Conservation (phyloP, 1,140 invertebrate genomes). For the Nephila pilipes region DNA sequence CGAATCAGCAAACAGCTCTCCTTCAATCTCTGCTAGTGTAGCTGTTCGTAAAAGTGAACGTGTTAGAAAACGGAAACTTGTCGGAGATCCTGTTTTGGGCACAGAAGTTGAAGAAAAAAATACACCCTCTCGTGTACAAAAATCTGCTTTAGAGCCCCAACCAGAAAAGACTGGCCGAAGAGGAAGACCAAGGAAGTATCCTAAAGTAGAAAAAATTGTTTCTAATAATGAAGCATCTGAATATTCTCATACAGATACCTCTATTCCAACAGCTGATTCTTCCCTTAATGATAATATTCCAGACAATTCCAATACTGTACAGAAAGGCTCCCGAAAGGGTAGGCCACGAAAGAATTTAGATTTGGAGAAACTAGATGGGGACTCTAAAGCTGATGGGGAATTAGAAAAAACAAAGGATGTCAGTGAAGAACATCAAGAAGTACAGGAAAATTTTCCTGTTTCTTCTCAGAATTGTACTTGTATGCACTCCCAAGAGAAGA, state of each 20-base stretch:
- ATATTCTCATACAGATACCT: background rate
- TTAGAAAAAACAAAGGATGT: background rate
- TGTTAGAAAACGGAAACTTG: background rate
- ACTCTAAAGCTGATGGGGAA: background rate
- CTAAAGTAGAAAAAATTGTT: background rate
- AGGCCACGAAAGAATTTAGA: background rate
- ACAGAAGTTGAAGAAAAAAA: background rate
- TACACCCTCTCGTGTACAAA: no score
- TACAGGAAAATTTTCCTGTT: background rate
- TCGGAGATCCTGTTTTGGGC: background rate
- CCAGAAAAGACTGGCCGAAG: background rate
- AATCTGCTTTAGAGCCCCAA: background rate
- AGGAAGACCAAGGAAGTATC: conserved; percentile 35
- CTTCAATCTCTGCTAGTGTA: background rate
- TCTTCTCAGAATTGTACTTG: background rate
- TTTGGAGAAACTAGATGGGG: background rate
- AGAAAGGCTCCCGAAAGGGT: background rate
- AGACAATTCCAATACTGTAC: background rate
- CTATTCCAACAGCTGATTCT: background rate
- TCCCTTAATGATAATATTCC: no score
- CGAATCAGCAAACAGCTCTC: background rate
- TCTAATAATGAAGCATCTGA: background rate
- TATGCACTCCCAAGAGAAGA: background rate
- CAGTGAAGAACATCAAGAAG: background rate
- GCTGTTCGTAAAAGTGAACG: conserved; percentile 25